Base-by-base conservation (phyloP, 37 sponge, comb jelly and placozoan species). In the Lycopodina hypogea region DNA sequence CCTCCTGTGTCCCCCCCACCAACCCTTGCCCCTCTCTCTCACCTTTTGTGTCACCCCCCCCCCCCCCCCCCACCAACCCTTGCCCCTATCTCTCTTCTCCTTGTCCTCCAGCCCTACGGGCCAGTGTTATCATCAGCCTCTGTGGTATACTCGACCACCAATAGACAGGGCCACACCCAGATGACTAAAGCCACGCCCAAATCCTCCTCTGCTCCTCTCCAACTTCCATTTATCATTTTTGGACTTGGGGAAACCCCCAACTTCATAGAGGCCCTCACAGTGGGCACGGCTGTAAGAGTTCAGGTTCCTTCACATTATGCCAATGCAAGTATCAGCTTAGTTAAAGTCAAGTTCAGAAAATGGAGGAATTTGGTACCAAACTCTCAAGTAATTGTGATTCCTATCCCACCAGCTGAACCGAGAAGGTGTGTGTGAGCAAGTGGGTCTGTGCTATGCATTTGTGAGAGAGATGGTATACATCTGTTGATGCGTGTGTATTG, bases 151-250 rank as follows among this genome's bases (percentile, higher is more conserved):
- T 81, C 76, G 22, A 87, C 87, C 37, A 79, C 70, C 17, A 81
- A 76, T 56, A 87, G 87, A 71, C 81, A 55, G 14, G 82, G 82
- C 29, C 48, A 69, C n/a, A 68, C 39, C 19, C 58, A 74, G 41
- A 57, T 48, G n/a, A 57, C 51, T 38, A 61, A 28, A 12, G 76
- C 81, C 81, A 61, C 28, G 4, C 14, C 66, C 28, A 37, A 68
- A 18, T 22, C 70, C 37, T 53, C 56, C 48, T 21, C 37, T 29
- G 63, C 26, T 29, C 51, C 42, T 42, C 77, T 69, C 32, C 76
- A 79, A 30, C 89, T 90, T 15, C 91, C 91, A 21, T 90, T 79
- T 64, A 42, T 87, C 23, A n/a, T 90, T 21, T 82, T 90, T 78
- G 91, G 91, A 39, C 72, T 90, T 30, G 85, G 82, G 30, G 75